Percentiles rank a stretch among this genome's conserved stretches.
These are phyloP conservation scores for Platynereis dumerilii DNA, from an alignment of 2,888 invertebrate species.

Conservation along the genomic window DNA sequence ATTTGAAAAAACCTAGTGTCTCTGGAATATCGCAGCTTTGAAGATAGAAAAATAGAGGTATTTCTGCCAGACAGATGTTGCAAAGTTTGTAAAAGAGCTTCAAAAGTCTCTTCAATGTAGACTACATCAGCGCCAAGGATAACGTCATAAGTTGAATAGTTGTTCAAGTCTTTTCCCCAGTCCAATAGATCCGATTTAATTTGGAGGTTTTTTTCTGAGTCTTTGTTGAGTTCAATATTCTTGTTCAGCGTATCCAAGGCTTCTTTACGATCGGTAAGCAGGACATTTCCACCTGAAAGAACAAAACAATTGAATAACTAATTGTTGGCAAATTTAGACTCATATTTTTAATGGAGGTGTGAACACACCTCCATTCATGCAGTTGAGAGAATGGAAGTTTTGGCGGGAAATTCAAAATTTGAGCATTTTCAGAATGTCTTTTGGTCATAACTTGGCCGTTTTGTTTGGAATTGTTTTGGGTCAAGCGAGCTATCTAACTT, in stretches of 20 bases:
- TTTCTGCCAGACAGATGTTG: slow-evolving; percentile 39
- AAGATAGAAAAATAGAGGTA: slow-evolving; percentile 50
- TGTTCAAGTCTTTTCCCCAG: slow-evolving; percentile 49
- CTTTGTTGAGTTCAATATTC: slow-evolving; percentile 43
- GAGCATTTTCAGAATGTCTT: no score
- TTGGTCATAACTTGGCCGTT: no score
- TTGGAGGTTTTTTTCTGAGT: slow-evolving; percentile 1
- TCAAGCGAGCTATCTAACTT: no score
- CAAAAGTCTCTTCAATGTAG: slow-evolving; percentile 60
- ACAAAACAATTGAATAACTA: no score
- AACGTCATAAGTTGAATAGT: slow-evolving; percentile 46
- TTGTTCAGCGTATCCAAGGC: slow-evolving; percentile 43
- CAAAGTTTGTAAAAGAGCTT: slow-evolving; percentile 41
- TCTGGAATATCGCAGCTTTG: slow-evolving; percentile 55
- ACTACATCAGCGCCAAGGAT: slow-evolving; percentile 62
- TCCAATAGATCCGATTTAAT: slow-evolving; percentile 43
- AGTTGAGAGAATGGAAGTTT: no score
- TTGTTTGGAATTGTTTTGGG: no score
- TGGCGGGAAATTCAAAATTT: no score
- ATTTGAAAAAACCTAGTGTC: slow-evolving; percentile 50
- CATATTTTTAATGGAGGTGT: no score
- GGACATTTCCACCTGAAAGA: slow-evolving; percentile 52
- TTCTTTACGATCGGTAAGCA: slow-evolving; percentile 51
- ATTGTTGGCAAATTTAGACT: no score
- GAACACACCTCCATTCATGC: no score